Evolutionary conservation across 2,888 invertebrate species (phyloP).

Genomic region (Agapostemon virescens): DNA sequence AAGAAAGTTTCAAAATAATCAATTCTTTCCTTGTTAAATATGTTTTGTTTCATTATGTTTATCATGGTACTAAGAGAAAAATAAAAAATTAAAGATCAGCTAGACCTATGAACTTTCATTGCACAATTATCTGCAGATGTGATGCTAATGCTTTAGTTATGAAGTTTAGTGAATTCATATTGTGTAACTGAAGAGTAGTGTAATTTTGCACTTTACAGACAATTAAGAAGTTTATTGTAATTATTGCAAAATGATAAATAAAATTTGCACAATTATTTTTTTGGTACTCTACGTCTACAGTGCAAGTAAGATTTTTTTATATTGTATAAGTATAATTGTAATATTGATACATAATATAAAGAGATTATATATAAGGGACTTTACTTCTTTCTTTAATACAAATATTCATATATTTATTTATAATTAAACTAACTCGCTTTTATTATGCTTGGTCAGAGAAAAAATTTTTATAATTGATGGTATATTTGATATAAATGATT

Average conservation of each 20-base stretch:
- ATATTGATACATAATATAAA: no score
- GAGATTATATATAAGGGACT: neutral
- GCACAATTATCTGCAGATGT: neutral
- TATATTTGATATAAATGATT: neutral
- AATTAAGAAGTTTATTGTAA: neutral
- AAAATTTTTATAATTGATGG: neutral
- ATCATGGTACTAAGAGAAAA: neutral
- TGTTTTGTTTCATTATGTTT: neutral
- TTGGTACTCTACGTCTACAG: neutral
- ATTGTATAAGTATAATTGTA: neutral
- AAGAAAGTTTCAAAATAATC: neutral
- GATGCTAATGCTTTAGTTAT: neutral
- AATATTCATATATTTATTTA: neutral
- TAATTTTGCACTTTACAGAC: neutral
- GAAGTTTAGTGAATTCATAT: neutral
- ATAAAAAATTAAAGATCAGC: neutral
- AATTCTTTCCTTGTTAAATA: neutral
- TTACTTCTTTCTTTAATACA: neutral
- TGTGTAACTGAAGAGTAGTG: neutral
- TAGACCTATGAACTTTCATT: neutral
- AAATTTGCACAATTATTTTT: neutral
- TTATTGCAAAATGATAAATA: constrained; percentile 20
- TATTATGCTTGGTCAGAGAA: neutral
- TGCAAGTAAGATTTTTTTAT: constrained; percentile 24
- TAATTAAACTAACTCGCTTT: neutral